Base-by-base conservation (phyloP, 1,140 invertebrate genomes). In the Medauroidea extradentata region DNA sequence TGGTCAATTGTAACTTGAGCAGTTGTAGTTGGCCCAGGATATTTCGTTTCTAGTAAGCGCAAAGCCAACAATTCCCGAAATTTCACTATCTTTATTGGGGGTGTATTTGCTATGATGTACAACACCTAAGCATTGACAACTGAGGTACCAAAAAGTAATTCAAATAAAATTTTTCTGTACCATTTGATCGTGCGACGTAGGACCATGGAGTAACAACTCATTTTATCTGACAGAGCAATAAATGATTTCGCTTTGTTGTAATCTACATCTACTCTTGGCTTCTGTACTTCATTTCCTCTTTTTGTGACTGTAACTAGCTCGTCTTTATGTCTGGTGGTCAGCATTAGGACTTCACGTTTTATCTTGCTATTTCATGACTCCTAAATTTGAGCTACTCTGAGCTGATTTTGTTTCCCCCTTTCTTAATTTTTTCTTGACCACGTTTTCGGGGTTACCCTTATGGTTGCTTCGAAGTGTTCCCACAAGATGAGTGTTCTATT, bases 151-250 rank as follows among this genome's bases (percentile, higher is more conserved):
- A 27, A 27, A 7, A 53, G 13, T 29, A 51, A 53, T 13, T 53
- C 29, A 38, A 53, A 53, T 53, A 29, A n/a, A 53, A 53, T 53
- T 29, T 2, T 24, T 9, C 24, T 53, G 50, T 38, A 53, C 50
- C 25, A 53, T 19, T 53, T 53, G 18, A 53, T 24, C 13, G 27
- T 53, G 29, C 21, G 7, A 34, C 50, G 21, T 25, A 29, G 50
- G 18, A 38, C 13, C 18, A 16, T 11, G 24, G 29, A 53, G 14
- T 53, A 8, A 14, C 16, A 25, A 53, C 27, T 38, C 5, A 9
- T 53, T 19, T 53, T n/a, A 14, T 53, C 50, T 25, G 27, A 19
- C 18, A 34, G 13, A 19, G 18, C 24, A 53, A 53, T 53, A 53
- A 53, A 53, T 53, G 24, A 19, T 29, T 51, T 53, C 13, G 21